Evolutionary conservation across 2,113 vertebrate genomes (phyloP), one percentile per base, ranked within the genome.

Genomic region (Datnioides undecimradiatus): DNA sequence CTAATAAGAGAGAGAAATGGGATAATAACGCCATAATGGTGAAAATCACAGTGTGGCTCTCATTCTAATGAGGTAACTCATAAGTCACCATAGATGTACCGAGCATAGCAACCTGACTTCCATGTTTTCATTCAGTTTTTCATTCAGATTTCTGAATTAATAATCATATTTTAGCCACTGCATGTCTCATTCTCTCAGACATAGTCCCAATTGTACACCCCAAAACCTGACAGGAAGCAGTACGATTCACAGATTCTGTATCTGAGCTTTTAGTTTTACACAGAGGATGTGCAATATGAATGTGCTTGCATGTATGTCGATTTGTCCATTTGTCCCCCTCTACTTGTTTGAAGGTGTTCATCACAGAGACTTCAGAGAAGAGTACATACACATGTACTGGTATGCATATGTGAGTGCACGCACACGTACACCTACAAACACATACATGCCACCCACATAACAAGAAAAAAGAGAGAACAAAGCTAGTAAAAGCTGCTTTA

Each of bases 401-500:
- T 49, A 64, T 52, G 33, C 65, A 64, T 43, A 43, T 21, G 27
- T 46, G 41, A 5, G 2, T 16, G 33, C 16, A n/a, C 45, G 48
- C 70, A 68, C 65, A 82, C 40, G 51, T 17, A 70, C 62, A 76
- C 36, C 19, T 43, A 60, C 70, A 6, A n/a, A 72, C 69, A 76
- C 34, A 62, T 72, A 55, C n/a, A 8, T 58, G 48, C 76, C 76
- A 73, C 73, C 66, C 83, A 88, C 79, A 11, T 16, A 74, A 81
- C 62, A 76, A 76, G 45, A 59, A 45, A 62, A 73, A 59, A 58
- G 67, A 58, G 31, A 84, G 71, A 90, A 86, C 83, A 90, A 88
- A 90, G 78, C 82, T 33, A 11, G 52, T 54, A 83, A 87, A 87
- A 84, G 38, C 82, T 64, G 76, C 81, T 87, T 81, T 90, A 90